phyloP scores from a whole-genome alignment of 2,113 vertebrate genomes.

The Cricetomys ansorgei region DNA sequence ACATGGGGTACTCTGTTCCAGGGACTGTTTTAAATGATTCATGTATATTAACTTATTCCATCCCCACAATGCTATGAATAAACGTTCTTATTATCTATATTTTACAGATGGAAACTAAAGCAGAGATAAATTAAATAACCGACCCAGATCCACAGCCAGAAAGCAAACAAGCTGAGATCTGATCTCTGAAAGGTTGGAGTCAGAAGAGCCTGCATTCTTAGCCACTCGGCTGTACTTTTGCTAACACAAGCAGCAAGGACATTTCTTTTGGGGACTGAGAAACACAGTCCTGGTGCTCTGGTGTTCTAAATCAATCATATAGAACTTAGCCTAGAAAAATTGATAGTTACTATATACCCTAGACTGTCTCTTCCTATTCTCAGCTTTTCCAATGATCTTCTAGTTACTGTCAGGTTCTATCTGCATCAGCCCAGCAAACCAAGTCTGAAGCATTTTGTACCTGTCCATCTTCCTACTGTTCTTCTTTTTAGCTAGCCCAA shows the following conservation, averaged over 20 bases:
- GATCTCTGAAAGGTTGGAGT: neutral
- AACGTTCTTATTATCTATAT: constrained; percentile 10
- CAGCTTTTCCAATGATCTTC: constrained; percentile 49
- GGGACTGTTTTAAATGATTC: neutral
- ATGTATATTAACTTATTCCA: neutral
- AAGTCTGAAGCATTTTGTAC: constrained; percentile 59
- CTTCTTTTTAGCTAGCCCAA: constrained; percentile 5
- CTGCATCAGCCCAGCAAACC: constrained; percentile 45
- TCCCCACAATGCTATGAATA: neutral
- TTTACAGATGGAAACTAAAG: constrained; percentile 15
- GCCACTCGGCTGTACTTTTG: neutral
- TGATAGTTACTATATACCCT: constrained; percentile 1
- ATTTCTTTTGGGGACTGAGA: constrained; percentile 32
- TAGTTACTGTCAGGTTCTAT: constrained; percentile 63
- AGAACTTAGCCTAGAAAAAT: constrained; percentile 52
- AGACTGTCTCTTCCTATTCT: constrained; percentile 56
- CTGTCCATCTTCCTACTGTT: constrained; percentile 34
- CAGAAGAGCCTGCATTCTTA: neutral
- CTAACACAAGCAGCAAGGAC: neutral
- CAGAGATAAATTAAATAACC: constrained; percentile 11
- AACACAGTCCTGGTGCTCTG: neutral
- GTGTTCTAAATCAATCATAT: constrained; percentile 47
- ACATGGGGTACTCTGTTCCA: neutral
- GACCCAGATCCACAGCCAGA: neutral
- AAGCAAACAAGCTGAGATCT: constrained; percentile 23